phyloP scores from a whole-genome alignment of 2,888 invertebrate species.

The Sesamia inferens region DNA sequence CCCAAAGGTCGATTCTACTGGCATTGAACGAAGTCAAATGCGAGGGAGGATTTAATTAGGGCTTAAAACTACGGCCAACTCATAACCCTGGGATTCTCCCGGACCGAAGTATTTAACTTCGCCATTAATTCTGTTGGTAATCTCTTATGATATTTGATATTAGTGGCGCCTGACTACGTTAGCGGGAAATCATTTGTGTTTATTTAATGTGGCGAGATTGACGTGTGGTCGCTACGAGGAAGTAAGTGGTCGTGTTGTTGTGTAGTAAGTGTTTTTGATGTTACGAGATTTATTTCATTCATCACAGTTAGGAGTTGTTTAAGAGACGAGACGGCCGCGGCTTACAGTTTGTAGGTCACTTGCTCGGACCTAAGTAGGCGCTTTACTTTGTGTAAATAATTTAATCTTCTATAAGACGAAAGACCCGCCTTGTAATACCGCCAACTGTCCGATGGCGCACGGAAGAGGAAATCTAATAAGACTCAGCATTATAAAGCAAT shows the following conservation, averaged over 20 bases:
- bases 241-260: neutral
- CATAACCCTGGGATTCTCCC: constrained; percentile 52
- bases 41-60: constrained; percentile 58
- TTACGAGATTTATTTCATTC: neutral
- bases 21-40: constrained; percentile 48
- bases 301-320: no score
- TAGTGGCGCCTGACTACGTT: constrained; percentile 9
- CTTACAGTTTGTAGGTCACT: neutral
- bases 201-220: constrained; percentile 7
- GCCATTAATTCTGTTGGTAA: constrained; percentile 57
- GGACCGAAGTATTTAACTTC: constrained; percentile 58
- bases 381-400: neutral
- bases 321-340: neutral
- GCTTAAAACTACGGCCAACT: constrained; percentile 56
- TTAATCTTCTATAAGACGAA: neutral
- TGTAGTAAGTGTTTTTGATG: neutral
- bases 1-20: constrained; percentile 34
- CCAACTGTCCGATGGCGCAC: no score
- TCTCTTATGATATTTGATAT: constrained; percentile 55
- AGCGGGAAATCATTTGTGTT: constrained; percentile 9
- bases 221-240: neutral
- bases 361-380: neutral
- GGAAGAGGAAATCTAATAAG: no score
- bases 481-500: no score
- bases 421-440: no score